Conservation (phyloP, 2,113 vertebrate species). For the Phaethon lepturus region DNA sequence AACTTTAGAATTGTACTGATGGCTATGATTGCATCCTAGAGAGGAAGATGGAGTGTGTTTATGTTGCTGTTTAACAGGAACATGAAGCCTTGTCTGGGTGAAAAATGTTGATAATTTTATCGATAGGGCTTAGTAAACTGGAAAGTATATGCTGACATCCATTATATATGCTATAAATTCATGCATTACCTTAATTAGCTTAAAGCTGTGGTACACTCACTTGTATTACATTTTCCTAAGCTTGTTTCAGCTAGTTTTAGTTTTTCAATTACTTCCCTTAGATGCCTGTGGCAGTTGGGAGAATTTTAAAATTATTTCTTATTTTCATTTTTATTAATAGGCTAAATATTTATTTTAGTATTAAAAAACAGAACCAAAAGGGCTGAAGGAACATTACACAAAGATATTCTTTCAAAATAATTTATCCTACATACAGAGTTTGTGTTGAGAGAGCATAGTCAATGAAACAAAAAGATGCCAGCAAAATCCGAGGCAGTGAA, state of each 20-base stretch:
- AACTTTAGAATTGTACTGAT: background rate
- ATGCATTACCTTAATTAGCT: background rate
- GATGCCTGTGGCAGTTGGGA: background rate
- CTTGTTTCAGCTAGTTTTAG: background rate
- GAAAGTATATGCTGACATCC: slow-evolving; percentile 30
- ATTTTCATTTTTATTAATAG: background rate
- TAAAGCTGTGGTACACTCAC: background rate
- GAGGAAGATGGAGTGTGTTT: slow-evolving; percentile 15
- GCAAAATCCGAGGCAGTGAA: background rate
- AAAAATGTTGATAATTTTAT: slow-evolving; percentile 63
- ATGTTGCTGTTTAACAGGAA: background rate
- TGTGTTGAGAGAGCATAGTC: background rate
- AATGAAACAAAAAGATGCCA: background rate
- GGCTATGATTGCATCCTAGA: background rate
- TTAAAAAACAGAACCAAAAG: background rate
- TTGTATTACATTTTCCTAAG: background rate
- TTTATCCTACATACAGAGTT: background rate
- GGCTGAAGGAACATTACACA: background rate
- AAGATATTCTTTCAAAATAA: background rate
- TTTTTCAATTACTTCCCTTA: background rate
- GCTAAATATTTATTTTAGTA: slow-evolving; percentile 1
- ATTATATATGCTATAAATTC: slow-evolving; percentile 9
- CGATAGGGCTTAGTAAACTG: slow-evolving; percentile 57
- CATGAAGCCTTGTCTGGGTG: slow-evolving; percentile 39
- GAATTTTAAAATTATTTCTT: background rate